These are phyloP conservation scores for Pica pica DNA, from an alignment of 2,113 vertebrate genomes.

Conservation along the genomic window DNA sequence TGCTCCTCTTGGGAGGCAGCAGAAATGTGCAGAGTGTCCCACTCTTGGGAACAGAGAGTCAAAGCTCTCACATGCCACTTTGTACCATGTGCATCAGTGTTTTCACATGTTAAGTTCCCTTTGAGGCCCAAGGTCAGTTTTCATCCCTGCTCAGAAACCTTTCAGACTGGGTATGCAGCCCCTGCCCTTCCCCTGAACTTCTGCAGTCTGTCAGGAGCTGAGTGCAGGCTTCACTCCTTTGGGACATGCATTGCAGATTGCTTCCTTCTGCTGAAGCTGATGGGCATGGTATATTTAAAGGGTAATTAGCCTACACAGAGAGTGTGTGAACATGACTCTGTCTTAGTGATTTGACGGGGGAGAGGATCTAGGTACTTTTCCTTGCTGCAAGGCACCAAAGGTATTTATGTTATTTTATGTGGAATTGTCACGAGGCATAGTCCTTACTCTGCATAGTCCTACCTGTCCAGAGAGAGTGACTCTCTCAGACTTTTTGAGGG, in stretches of 20 bases:
- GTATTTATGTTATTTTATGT: not conserved
- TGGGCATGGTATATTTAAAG: not conserved
- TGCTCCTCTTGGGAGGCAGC: not conserved
- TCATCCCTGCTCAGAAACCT: not conserved
- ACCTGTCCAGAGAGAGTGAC: not conserved
- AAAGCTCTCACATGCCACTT: not conserved
- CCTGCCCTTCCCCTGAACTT: too few species aligned
- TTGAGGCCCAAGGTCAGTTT: not conserved
- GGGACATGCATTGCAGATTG: not conserved
- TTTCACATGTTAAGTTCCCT: not conserved
- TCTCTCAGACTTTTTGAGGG: not conserved
- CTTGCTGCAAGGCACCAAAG: not conserved
- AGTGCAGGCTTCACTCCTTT: fast-evolving
- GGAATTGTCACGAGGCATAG: not conserved
- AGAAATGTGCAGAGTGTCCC: not conserved
- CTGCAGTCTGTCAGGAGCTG: not conserved
- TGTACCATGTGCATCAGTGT: not conserved
- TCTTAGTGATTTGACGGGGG: not conserved
- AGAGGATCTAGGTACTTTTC: not conserved
- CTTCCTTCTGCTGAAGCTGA: not conserved
- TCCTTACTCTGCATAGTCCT: not conserved
- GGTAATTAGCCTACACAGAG: not conserved
- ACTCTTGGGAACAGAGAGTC: fast-evolving
- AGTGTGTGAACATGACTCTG: not conserved
- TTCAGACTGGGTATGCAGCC: not conserved